Base-by-base conservation (phyloP, 2,888 invertebrate species). In the Leptopterna dolabrata region DNA sequence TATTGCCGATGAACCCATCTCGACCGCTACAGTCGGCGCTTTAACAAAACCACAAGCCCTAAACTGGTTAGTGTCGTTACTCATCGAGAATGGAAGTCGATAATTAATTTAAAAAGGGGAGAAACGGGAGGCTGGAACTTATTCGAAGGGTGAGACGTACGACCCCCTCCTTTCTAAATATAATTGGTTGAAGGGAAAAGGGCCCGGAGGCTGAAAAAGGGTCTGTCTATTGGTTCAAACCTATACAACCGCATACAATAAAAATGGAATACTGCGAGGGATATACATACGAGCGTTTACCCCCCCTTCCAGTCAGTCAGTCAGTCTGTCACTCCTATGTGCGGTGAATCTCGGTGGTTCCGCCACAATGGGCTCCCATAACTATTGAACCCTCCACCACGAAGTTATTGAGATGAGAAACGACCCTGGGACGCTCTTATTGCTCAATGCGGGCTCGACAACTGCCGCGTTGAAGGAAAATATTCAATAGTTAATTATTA, bases 61-160 rank as follows among this genome's bases (percentile, higher is more conserved):
- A 24, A 63, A 63, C 63, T 19, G 4, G 19, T 11, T 24, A 24
- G 63, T 63, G 63, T 24, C 78, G 78, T 78, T 78, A 78, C 78
- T 78, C 78, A 78, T 78, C 36, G 78, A 27, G 78, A 41, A 78
- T 78, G 78, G 78, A 78, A 78, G 78, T 24, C 78, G 78, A 78
- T 78, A 78, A 78, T 78, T 78, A 78, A 78, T 78, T 78, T 78
- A 43, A 78, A 47, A 47, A 78, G 47, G 78, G 78, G 47, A 78
- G 45, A 27, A 19, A 45, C 30, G 27, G 24, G 27, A 24, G 78
- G 43, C 43, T 14, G 24, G 24, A 45, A 47, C 45, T n/a, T 27
- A 78, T 16, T 36, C 43, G 24, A 16, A 36, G 73, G 73, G 55
- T 19, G 29, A 73, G 47, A 16, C n/a, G 30, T 19, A 36, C 76